Conservation (phyloP, 2,113 vertebrate species). For the Ophiodon elongatus region DNA sequence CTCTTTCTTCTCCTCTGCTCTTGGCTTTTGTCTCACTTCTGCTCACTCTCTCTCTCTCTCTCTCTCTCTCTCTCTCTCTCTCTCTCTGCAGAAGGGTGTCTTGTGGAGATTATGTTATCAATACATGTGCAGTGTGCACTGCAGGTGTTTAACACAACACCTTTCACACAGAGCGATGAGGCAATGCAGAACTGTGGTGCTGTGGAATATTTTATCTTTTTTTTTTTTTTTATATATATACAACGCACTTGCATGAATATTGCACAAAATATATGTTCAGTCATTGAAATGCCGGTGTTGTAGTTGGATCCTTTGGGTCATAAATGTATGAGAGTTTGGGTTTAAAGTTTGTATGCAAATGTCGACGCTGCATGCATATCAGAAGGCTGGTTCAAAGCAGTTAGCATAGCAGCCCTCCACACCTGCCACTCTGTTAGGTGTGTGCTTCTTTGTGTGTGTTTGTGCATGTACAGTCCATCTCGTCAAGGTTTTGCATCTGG, state of each 20-base stretch:
- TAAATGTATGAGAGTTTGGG: background rate
- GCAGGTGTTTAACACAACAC: conserved; percentile 75
- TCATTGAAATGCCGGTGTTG: background rate
- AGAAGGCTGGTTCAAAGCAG: conserved; percentile 40
- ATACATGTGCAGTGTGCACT: conserved; percentile 73
- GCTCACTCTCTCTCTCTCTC: conserved; percentile 40
- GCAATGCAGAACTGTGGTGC: conserved; percentile 47
- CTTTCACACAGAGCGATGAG: conserved; percentile 69
- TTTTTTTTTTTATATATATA: no score
- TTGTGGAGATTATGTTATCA: conserved; percentile 71
- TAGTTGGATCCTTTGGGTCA: background rate
- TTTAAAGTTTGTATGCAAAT: conserved; percentile 21
- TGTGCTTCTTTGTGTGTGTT: conserved; percentile 22
- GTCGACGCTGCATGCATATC: background rate
- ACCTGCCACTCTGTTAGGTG: conserved; percentile 47
- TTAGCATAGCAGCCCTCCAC: conserved; percentile 30
- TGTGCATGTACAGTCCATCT: background rate
- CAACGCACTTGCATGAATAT: background rate
- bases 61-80: conserved; percentile 33
- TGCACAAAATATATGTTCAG: background rate
- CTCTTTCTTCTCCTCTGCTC: conserved; percentile 57
- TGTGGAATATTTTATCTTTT: background rate
- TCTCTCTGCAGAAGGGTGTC: conserved; percentile 59
- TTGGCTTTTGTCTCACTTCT: conserved; percentile 56
- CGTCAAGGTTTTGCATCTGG: conserved; percentile 5